Evolutionary conservation across 2,888 invertebrate genomes (phyloP).

Genomic region (Physocephala rufipes): DNA sequence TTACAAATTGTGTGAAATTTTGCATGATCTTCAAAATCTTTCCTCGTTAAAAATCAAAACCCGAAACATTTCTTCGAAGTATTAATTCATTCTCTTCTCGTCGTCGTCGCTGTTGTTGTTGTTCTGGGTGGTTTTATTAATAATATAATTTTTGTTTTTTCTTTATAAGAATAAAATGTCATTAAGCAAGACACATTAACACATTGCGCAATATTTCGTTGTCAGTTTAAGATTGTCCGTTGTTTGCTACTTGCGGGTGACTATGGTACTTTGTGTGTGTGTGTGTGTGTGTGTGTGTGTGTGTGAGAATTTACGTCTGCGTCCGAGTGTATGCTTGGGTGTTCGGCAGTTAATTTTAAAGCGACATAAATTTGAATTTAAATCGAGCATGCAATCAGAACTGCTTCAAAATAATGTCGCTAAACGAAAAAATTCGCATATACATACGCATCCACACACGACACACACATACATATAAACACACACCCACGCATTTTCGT

Average conservation of each 20-base stretch:
- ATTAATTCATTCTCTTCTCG: too few species aligned
- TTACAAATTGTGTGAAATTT: too few species aligned
- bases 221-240: slow-evolving; percentile 16
- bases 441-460: not conserved
- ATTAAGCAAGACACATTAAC: slow-evolving; percentile 50
- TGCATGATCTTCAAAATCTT: too few species aligned
- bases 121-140: not conserved
- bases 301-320: not conserved
- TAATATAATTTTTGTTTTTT: not conserved
- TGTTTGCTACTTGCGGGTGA: not conserved
- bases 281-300: not conserved
- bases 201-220: slow-evolving; percentile 49
- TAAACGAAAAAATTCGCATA: slow-evolving; percentile 47
- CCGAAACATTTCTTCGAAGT: too few species aligned
- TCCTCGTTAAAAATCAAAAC: too few species aligned
- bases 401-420: slow-evolving; percentile 18
- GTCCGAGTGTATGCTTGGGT: not conserved
- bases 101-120: not conserved
- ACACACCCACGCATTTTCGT: too few species aligned
- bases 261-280: not conserved
- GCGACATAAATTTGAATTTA: slow-evolving; percentile 55
- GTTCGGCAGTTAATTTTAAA: slow-evolving; percentile 1
- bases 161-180: slow-evolving; percentile 22
- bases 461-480: not conserved
- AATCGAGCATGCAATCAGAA: slow-evolving; percentile 58